Evolutionary conservation across 2,888 invertebrate species (phyloP), one percentile per base, ranked within the genome.

Genomic region (Loripinus fragilis): DNA sequence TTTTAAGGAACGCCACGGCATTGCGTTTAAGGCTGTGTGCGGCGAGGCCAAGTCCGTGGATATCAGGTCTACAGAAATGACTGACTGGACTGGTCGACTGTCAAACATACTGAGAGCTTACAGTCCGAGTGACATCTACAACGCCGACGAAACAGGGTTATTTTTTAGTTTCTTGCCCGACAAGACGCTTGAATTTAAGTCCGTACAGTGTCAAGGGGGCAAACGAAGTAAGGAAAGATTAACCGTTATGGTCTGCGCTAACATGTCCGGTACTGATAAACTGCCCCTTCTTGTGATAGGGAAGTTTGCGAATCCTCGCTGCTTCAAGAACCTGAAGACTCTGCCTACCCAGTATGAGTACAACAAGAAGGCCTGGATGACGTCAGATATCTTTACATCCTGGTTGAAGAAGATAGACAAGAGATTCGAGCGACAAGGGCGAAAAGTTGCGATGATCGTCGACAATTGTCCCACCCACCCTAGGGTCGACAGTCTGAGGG

Each of bases 401-500:
- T 88, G 85, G 86, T 25, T 88, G 0, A 52, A 68, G 28, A 79
- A 81, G 45, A 52, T 87, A 0, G 84, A 87, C 66, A 33, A 74
- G 23, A 60, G n/a, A 5, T 74, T 81, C 52, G 20, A 48, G 17
- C 30, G 20, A 8, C 55, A 80, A 52, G 66, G 69, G 0, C 45
- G 85, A 45, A 71, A 71, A 17, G 69, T 87, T 15, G 74, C 70
- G 17, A 41, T 87, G 50, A 50, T 88, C 35, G 33, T 87, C 80
- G 86, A 88, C 76, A 87, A 85, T 71, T 87, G 85, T 60, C 68
- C 83, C 2, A 83, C 84, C 10, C 87, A 87, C 60, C 87, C 85
- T 20, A 17, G 48, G 3, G 45, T 86, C 2, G 65, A 68, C 20
- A 71, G 71, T 17, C 71, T 88, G 23, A 76, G 70, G 38, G 45